Evolutionary conservation across 2,888 invertebrate genomes (phyloP).

Genomic region (Polylopha cassiicola): DNA sequence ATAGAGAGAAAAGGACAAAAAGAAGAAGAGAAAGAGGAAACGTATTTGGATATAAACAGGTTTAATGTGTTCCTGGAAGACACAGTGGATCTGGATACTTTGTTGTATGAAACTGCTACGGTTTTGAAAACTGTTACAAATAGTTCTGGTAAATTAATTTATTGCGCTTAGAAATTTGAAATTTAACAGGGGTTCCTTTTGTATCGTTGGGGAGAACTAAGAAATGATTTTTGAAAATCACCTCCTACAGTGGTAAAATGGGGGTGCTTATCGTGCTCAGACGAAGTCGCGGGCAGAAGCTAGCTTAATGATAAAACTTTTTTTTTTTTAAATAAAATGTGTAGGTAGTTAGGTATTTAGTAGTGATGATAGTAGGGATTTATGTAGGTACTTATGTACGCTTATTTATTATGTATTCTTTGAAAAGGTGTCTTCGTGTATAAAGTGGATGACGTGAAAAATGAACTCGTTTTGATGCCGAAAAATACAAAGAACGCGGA

Average conservation of each 20-base stretch:
- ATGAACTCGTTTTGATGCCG: conserved; percentile 75
- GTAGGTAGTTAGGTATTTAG: no score
- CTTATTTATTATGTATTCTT: background rate
- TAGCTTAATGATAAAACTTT: no score
- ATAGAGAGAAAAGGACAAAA: conserved; percentile 62
- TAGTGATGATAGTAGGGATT: no score
- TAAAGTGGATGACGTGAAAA: conserved; percentile 68
- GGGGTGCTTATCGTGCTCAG: no score
- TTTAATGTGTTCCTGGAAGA: conserved; percentile 75
- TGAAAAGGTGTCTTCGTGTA: conserved; percentile 75
- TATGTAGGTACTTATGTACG: background rate
- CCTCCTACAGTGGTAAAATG: no score
- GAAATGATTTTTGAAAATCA: no score
- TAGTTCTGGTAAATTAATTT: conserved; percentile 76
- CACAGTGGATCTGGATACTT: conserved; percentile 71
- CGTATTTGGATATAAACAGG: conserved; percentile 61
- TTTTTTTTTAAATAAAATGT: no score
- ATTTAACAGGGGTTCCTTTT: no score
- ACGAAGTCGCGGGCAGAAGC: no score
- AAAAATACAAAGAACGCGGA: conserved; percentile 61
- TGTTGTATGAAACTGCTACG: conserved; percentile 77
- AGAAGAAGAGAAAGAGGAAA: conserved; percentile 51
- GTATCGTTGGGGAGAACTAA: no score
- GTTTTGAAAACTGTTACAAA: conserved; percentile 75
- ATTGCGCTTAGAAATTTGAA: no score